A percentile compares a stretch with the other conserved stretches of the same genome.
Conservation (phyloP, 1,140 invertebrate genomes). For the Sycobia sp. region DNA sequence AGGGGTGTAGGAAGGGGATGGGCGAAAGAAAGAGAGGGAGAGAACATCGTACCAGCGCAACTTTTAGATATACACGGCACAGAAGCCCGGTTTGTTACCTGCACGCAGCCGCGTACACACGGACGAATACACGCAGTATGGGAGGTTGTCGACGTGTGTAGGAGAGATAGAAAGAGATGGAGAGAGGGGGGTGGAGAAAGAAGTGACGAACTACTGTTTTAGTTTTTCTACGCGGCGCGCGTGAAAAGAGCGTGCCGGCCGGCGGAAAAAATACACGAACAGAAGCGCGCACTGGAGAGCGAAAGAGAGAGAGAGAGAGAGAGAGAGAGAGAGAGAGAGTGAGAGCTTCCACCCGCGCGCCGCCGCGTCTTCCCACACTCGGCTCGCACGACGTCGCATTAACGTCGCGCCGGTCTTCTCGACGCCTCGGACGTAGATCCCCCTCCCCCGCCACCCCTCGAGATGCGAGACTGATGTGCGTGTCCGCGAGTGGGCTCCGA, state of each 20-base stretch:
- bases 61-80: too few species aligned
- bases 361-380: slow-evolving; percentile 50
- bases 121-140: too few species aligned
- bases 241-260: not conserved
- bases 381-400: slow-evolving; percentile 52
- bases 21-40: not conserved
- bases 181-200: not conserved
- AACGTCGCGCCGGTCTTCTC: slow-evolving; percentile 37
- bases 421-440: too few species aligned
- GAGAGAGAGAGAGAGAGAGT: slow-evolving; percentile 31
- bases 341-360: slow-evolving; percentile 29
- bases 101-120: too few species aligned
- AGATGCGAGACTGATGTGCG: slow-evolving; percentile 51
- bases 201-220: slow-evolving; percentile 28
- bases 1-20: not conserved
- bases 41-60: too few species aligned
- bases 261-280: too few species aligned
- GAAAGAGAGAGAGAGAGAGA: slow-evolving; percentile 38
- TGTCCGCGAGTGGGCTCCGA: slow-evolving; percentile 39
- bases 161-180: too few species aligned
- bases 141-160: too few species aligned
- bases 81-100: too few species aligned
- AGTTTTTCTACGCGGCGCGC: slow-evolving; percentile 23
- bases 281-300: too few species aligned
- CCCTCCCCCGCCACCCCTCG: slow-evolving; percentile 36